phyloP scores from a whole-genome alignment of 2,797 vertebrate genomes.

The Melanotaenia boesemani region DNA sequence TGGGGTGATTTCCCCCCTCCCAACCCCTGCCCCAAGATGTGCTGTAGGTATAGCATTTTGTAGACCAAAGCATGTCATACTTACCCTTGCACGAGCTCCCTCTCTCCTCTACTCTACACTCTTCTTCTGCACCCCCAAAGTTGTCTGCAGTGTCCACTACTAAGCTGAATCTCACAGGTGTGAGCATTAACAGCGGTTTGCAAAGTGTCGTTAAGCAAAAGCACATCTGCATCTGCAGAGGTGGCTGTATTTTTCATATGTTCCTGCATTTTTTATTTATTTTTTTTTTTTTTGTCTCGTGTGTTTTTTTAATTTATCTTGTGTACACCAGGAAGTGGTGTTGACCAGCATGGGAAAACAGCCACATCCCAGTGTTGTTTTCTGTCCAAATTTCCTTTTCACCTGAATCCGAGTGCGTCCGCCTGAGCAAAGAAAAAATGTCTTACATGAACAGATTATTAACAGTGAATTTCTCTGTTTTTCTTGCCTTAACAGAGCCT shows the following conservation, averaged over 20 bases:
- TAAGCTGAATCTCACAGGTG: constrained; percentile 4
- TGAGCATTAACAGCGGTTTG: neutral
- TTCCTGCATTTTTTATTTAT: neutral
- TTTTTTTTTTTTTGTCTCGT: neutral
- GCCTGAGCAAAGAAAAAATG: neutral
- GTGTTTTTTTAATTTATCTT: neutral
- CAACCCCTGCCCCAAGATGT: constrained; percentile 80
- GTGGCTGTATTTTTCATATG: neutral
- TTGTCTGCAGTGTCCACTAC: neutral
- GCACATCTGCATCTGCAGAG: neutral
- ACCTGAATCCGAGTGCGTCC: neutral
- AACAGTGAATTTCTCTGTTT: neutral
- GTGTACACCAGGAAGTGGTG: neutral
- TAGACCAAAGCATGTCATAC: constrained; percentile 63
- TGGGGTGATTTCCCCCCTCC: constrained; percentile 74
- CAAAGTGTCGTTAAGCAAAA: neutral
- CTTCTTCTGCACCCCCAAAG: neutral
- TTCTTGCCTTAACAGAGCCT: constrained; percentile 87
- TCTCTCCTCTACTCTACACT: neutral
- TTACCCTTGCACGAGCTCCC: constrained; percentile 48
- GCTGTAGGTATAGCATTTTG: constrained; percentile 89
- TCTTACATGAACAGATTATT: neutral
- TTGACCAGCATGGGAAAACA: constrained; percentile 27
- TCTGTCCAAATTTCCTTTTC: neutral
- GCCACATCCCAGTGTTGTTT: constrained; percentile 15